Percentiles rank a stretch among this genome's conserved stretches.
phyloP scores from a whole-genome alignment of 2,888 invertebrate genomes.

The Sinohyriopsis cumingii region DNA sequence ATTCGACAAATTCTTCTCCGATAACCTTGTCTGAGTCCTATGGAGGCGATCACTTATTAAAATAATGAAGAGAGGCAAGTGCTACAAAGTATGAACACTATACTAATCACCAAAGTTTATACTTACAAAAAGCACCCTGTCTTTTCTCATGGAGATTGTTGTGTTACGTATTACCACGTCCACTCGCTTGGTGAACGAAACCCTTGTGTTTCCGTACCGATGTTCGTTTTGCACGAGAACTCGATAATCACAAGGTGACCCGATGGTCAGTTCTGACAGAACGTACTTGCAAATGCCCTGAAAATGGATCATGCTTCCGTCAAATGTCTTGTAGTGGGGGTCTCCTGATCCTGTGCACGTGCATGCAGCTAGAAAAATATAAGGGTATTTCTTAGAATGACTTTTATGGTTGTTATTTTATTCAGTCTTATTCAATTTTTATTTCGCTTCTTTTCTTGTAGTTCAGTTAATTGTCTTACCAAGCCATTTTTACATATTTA shows the following conservation, averaged over 20 bases:
- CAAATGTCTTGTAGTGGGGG: constrained; percentile 66
- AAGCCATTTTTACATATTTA: too few species aligned
- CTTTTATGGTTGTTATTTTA: too few species aligned
- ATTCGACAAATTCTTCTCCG: too few species aligned
- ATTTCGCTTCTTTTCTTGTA: too few species aligned
- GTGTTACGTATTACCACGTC: constrained; percentile 34
- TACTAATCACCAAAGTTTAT: neutral
- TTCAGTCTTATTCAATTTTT: too few species aligned
- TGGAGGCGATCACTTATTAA: neutral
- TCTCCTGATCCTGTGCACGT: constrained; percentile 54
- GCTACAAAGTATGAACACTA: neutral
- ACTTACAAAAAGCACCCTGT: constrained; percentile 35
- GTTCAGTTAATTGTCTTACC: too few species aligned
- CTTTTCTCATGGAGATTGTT: constrained; percentile 20
- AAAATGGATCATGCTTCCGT: constrained; percentile 58
- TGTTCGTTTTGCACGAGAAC: constrained; percentile 45
- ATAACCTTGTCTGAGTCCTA: neutral
- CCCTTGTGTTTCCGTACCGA: constrained; percentile 33
- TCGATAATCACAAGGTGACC: constrained; percentile 30
- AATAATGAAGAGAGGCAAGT: neutral
- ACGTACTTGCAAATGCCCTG: constrained; percentile 65
- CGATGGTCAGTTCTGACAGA: constrained; percentile 44
- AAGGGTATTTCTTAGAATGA: too few species aligned
- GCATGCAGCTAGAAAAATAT: constrained; percentile 28
- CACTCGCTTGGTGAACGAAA: constrained; percentile 38